A percentile compares a stretch with the other conserved stretches of the same genome.
Evolutionary conservation across 2,797 vertebrate species (phyloP).

Genomic region (Eulemur mongoz): DNA sequence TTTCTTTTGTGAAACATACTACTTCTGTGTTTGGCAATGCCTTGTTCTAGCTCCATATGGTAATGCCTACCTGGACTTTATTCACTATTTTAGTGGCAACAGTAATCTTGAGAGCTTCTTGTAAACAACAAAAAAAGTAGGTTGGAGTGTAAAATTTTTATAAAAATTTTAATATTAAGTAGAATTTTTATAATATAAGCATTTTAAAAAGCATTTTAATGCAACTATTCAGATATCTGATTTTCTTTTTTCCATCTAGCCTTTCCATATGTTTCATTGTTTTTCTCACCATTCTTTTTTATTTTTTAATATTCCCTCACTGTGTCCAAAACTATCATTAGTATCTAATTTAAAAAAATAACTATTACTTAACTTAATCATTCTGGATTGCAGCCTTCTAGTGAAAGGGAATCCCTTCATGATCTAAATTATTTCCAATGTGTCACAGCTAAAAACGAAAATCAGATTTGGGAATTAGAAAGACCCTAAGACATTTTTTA

Average conservation of each 20-base stretch:
- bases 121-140: conserved; percentile 32
- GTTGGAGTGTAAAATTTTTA: neutral
- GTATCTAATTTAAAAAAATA: neutral
- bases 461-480: neutral
- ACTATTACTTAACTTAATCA: conserved; percentile 9
- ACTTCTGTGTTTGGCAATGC: neutral
- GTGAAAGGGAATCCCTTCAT: neutral
- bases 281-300: neutral
- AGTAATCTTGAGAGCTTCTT: neutral
- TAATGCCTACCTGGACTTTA: neutral
- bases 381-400: neutral
- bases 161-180: neutral
- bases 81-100: conserved; percentile 15
- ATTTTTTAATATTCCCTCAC: neutral
- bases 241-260: neutral
- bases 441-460: conserved; percentile 18
- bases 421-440: conserved; percentile 6
- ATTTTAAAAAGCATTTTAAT: neutral
- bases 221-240: conserved; percentile 28
- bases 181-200: neutral
- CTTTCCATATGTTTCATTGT: conserved; percentile 31
- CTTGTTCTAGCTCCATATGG: neutral
- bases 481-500: neutral
- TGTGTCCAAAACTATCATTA: conserved; percentile 34
- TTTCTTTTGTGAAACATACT: neutral